Conservation (phyloP, 1,140 invertebrate species). For the Pseudomyrmex gracilis region DNA sequence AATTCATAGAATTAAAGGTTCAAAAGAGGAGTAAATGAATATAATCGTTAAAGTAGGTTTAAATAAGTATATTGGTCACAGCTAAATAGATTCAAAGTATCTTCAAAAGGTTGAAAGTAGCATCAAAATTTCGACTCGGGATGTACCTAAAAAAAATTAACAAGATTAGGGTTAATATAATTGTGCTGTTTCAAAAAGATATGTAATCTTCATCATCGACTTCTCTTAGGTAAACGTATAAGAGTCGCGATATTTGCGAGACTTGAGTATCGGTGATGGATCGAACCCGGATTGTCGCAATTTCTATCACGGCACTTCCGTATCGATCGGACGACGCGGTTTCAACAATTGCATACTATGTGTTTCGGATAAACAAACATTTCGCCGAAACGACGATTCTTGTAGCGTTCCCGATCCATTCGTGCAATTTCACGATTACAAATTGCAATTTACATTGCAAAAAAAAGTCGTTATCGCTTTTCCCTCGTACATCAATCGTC, state of each 20-base stretch:
- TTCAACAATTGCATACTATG: conserved; percentile 1
- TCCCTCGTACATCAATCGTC: not conserved
- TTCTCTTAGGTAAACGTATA: conserved; percentile 66
- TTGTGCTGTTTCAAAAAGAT: conserved; percentile 71
- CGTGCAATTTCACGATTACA: not conserved
- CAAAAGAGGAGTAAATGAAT: too few species aligned
- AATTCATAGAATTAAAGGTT: too few species aligned
- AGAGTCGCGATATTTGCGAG: conserved; percentile 67
- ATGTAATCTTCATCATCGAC: conserved; percentile 72
- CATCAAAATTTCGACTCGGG: too few species aligned
- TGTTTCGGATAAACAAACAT: conserved; percentile 45
- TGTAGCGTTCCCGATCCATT: conserved; percentile 4
- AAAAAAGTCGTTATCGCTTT: not conserved
- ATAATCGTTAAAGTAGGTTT: too few species aligned
- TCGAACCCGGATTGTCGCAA: conserved; percentile 72
- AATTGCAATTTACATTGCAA: conserved; percentile 10
- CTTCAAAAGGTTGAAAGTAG: too few species aligned
- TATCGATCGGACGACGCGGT: not conserved
- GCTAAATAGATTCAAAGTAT: too few species aligned
- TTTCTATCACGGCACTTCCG: conserved; percentile 61
- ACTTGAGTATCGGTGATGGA: conserved; percentile 63
- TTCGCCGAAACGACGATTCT: not conserved
- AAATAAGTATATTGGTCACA: too few species aligned
- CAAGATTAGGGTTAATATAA: too few species aligned
- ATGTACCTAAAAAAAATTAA: too few species aligned